These are phyloP conservation scores for Nudaria mundana DNA, from an alignment of 2,888 invertebrate species.

Conservation along the genomic window DNA sequence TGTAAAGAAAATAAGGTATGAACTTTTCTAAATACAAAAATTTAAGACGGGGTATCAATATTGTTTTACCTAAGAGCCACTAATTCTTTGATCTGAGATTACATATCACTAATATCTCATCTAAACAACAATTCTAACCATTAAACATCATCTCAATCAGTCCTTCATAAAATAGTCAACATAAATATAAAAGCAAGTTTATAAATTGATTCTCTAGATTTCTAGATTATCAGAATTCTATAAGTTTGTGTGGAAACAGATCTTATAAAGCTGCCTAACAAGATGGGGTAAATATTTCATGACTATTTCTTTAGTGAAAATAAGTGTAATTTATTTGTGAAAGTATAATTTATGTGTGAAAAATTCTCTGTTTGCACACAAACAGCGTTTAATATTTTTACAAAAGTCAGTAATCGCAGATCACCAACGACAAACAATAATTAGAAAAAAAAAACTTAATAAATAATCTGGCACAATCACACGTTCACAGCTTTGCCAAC, in stretches of 20 bases:
- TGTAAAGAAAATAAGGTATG: constrained; percentile 72
- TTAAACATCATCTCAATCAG: constrained; percentile 7
- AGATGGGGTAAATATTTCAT: too few relatives aligned
- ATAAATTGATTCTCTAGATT: constrained; percentile 10
- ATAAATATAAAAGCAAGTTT: constrained; percentile 19
- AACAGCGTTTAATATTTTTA: constrained; percentile 19
- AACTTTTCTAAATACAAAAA: constrained; percentile 59
- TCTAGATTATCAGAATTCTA: constrained; percentile 20
- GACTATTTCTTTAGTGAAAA: not conserved
- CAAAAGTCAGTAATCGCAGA: constrained; percentile 50
- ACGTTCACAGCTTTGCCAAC: constrained; percentile 44
- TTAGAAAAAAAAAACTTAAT: constrained; percentile 39
- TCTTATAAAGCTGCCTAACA: too few relatives aligned
- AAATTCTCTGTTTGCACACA: constrained; percentile 7
- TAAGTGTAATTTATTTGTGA: not conserved
- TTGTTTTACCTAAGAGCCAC: constrained; percentile 35
- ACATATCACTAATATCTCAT: constrained; percentile 35
- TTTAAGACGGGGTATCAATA: constrained; percentile 57
- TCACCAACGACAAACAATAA: constrained; percentile 50
- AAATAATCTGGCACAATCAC: constrained; percentile 66
- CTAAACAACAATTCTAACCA: constrained; percentile 19
- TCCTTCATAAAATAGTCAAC: constrained; percentile 18
- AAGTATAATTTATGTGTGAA: not conserved
- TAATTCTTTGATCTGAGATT: constrained; percentile 57
- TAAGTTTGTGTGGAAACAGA: constrained; percentile 4